These are phyloP conservation scores for Phrynocephalus versicolor DNA, from an alignment of 2,113 vertebrate species.

Conservation along the genomic window DNA sequence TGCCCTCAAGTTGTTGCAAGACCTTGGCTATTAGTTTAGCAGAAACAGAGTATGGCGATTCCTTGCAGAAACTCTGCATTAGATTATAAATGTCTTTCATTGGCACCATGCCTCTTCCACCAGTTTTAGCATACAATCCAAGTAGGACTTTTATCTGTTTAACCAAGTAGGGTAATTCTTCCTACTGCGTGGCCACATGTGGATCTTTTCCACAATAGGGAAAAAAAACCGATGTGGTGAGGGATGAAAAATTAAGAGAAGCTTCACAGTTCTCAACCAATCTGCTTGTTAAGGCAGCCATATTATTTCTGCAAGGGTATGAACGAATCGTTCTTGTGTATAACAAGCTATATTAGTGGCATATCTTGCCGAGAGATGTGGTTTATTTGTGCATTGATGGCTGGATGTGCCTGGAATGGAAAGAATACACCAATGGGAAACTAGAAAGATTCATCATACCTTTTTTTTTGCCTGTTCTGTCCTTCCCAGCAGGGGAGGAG, in stretches of 20 bases:
- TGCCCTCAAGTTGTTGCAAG: neutral
- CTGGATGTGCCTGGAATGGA: conserved; percentile 44
- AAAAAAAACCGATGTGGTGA: neutral
- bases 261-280: neutral
- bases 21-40: neutral
- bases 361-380: conserved; percentile 26
- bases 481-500: conserved; percentile 28
- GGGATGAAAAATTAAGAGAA: neutral
- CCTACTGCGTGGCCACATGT: neutral
- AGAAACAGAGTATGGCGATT: neutral
- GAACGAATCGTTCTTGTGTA: conserved; percentile 39
- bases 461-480: conserved; percentile 45
- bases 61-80: neutral
- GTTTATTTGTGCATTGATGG: conserved; percentile 46
- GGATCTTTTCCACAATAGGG: neutral
- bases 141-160: neutral
- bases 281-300: conserved; percentile 23
- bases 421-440: conserved; percentile 50
- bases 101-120: neutral
- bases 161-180: neutral
- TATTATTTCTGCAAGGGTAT: conserved; percentile 34
- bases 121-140: neutral
- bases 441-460: conserved; percentile 23
- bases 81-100: neutral
- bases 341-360: conserved; percentile 33